Base-by-base conservation (phyloP, 2,888 invertebrate genomes). In the Timandra comae region DNA sequence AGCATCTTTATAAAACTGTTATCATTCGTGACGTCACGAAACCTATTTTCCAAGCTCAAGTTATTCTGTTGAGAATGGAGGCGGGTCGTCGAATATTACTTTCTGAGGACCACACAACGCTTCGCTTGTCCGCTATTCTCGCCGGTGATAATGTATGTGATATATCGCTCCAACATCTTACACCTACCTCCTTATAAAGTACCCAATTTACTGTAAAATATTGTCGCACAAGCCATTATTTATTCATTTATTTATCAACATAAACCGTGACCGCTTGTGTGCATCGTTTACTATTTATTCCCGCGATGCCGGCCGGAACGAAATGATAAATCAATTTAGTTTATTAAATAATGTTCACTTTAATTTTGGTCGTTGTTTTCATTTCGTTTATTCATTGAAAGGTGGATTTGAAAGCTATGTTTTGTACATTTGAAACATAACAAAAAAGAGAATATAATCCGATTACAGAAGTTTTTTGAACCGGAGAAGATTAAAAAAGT, bases 161-260 rank as follows among this genome's bases (percentile, higher is more conserved):
- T 71, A 71, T 68, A 77, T 74, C 45, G 61, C 57, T 45, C 41
- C 48, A 41, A 60, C 64, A 63, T 62, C 64, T 56, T 52, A 55
- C 61, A 57, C 53, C 54, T 50, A 63, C 53, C 46, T 27, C 42
- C 46, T 46, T 40, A 60, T 63, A 60, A 64, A 63, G 58, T 58
- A 57, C 57, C 52, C 60, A 62, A 63, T 67, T 68, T 63, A 56
- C 49, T 58, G 51, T 56, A 59, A 70, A 67, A 64, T 67, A 63
- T 60, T 47, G 52, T 43, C 44, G 38, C 35, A 38, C 47, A 46
- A 52, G 48, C 52, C 55, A 57, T 63, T 64, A 66, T 59, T 59
- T 58, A 59, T 56, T 56, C 50, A 64, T 64, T 61, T 62, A 64
- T 56, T 57, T 56, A 5, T 48, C 30, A 49, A 53, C 47, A 49